phyloP scores from a whole-genome alignment of 2,888 invertebrate species.

The Argyresthia albistria region DNA sequence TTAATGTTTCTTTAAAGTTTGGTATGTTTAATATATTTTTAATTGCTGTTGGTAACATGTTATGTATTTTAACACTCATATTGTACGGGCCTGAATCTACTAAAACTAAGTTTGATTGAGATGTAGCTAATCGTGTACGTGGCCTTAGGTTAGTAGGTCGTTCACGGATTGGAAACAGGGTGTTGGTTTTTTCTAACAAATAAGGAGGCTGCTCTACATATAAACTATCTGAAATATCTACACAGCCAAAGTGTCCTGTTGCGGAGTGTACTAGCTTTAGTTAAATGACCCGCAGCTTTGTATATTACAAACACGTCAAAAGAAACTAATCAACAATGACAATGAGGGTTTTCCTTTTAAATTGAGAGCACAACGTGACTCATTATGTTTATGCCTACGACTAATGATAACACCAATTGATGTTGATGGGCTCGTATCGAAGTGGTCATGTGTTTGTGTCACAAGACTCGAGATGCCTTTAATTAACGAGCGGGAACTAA shows the following conservation, averaged over 20 bases:
- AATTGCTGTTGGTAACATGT: too few species aligned
- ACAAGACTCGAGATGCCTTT: slow-evolving; percentile 32
- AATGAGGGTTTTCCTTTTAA: not conserved
- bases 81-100: too few species aligned
- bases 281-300: too few species aligned
- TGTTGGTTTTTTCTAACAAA: too few species aligned
- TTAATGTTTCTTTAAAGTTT: too few species aligned
- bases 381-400: not conserved
- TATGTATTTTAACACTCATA: too few species aligned
- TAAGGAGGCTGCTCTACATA: too few species aligned
- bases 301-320: too few species aligned
- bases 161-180: not conserved
- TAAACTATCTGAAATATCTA: too few species aligned
- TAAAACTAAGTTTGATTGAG: not conserved
- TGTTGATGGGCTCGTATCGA: slow-evolving; percentile 28
- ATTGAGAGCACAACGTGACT: not conserved
- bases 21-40: too few species aligned
- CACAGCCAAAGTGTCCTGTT: too few species aligned
- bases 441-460: slow-evolving; percentile 4
- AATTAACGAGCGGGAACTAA: slow-evolving; percentile 38
- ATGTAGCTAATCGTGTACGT: not conserved
- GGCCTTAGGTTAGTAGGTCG: not conserved
- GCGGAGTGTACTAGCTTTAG: too few species aligned
- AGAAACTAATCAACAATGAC: not conserved
- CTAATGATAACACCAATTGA: slow-evolving; percentile 18